Evolutionary conservation across 2,888 invertebrate genomes (phyloP).

Genomic region (Hydrotaea diabolus): DNA sequence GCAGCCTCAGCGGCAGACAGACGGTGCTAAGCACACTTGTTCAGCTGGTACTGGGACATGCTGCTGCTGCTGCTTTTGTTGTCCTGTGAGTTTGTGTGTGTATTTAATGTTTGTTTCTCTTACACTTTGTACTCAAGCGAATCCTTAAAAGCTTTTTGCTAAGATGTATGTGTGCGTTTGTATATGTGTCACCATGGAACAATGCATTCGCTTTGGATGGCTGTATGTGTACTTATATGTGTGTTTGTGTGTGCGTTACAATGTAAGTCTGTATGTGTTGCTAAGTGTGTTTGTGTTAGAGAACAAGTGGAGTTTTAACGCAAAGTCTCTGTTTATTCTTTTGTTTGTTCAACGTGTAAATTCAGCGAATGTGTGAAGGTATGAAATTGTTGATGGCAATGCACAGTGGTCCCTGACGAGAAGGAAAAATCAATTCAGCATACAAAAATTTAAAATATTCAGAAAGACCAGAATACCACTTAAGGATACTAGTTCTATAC

Average conservation of each 20-base stretch:
- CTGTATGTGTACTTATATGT: neutral
- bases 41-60: conserved; percentile 13
- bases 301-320: conserved; percentile 34
- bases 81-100: neutral
- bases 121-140: conserved; percentile 37
- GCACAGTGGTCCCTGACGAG: conserved; percentile 1
- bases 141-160: conserved; percentile 40
- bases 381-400: conserved; percentile 36
- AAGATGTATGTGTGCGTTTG: neutral
- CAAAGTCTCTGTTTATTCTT: conserved; percentile 42
- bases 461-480: too few relatives aligned
- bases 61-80: neutral
- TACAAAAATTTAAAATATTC: too few relatives aligned
- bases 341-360: conserved; percentile 51
- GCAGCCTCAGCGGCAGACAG: neutral
- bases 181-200: conserved; percentile 12
- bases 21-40: conserved; percentile 14
- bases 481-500: too few relatives aligned
- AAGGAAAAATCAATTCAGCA: too few relatives aligned
- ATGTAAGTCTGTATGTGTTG: neutral
- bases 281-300: conserved; percentile 19
- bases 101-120: conserved; percentile 38
- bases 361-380: conserved; percentile 28
- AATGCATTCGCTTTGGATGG: conserved; percentile 10
- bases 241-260: neutral